Percentiles rank a stretch among this genome's conserved stretches.
phyloP scores from a whole-genome alignment of 2,113 vertebrate genomes.

The Leucosticte australis region DNA sequence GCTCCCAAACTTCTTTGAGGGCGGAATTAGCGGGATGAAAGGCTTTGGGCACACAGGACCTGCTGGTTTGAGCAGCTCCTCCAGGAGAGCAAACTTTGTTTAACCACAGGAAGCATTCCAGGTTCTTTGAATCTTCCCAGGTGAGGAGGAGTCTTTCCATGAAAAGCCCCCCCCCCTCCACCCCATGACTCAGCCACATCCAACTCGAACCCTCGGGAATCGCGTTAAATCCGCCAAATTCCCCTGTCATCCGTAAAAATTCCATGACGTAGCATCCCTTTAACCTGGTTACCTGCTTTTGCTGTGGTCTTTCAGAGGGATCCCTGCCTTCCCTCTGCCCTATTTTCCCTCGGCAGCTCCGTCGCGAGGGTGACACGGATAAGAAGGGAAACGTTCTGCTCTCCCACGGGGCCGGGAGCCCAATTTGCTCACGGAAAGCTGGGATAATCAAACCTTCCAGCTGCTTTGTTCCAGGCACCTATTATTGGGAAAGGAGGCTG shows the following conservation, averaged over 20 bases:
- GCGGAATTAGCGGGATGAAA: background rate
- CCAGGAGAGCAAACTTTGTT: background rate
- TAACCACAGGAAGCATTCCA: background rate
- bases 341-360: background rate
- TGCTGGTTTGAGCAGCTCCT: background rate
- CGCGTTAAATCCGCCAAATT: background rate
- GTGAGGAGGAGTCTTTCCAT: background rate
- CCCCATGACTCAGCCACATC: background rate
- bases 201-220: background rate
- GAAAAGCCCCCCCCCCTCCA: background rate
- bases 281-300: conserved; percentile 34
- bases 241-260: background rate
- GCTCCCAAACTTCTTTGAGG: background rate
- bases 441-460: background rate
- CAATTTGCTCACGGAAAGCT: background rate
- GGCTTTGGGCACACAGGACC: background rate
- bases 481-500: background rate
- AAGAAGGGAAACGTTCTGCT: background rate
- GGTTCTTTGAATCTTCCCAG: background rate
- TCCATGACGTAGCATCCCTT: background rate
- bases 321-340: background rate
- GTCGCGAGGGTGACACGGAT: background rate
- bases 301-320: background rate
- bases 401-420: background rate
- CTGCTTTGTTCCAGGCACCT: background rate